A percentile compares a stretch with the other conserved stretches of the same genome.
Conservation (phyloP, 1,140 invertebrate genomes). For the Sarcophaga bullata region DNA sequence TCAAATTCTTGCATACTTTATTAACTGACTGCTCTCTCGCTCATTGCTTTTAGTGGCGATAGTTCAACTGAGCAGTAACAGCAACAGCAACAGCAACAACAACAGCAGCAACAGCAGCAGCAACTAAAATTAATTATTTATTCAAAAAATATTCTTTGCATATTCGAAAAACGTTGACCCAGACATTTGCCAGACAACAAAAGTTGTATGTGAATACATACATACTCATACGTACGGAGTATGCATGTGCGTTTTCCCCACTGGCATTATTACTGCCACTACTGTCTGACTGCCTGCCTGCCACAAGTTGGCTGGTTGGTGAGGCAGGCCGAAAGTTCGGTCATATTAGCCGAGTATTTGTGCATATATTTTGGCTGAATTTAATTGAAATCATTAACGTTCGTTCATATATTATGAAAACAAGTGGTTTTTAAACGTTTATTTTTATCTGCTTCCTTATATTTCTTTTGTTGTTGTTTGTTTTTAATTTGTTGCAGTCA, state of each 20-base stretch:
- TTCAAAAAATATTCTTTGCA: conserved; percentile 24
- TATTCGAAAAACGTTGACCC: conserved; percentile 31
- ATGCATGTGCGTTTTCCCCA: too few species aligned
- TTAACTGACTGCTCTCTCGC: background rate
- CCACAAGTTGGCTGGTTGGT: background rate
- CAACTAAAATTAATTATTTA: conserved; percentile 2
- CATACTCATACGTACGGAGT: background rate
- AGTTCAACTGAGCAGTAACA: background rate
- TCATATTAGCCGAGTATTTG: background rate
- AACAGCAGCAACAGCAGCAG: background rate
- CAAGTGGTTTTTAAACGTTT: conserved; percentile 12
- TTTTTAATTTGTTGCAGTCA: too few species aligned
- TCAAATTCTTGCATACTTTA: conserved; percentile 27
- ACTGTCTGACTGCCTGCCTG: background rate
- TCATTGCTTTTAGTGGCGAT: background rate
- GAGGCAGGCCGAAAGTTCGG: background rate
- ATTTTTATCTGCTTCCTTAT: too few species aligned
- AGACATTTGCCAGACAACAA: conserved; percentile 34
- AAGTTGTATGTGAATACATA: background rate
- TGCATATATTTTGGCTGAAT: conserved; percentile 23
- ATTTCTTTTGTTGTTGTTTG: too few species aligned
- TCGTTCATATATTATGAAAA: background rate
- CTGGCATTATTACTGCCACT: too few species aligned
- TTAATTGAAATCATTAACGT: conserved; percentile 24
- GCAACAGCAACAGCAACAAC: too few species aligned